Evolutionary conservation across 2,113 vertebrate genomes (phyloP).

Genomic region (Callipepla squamata): DNA sequence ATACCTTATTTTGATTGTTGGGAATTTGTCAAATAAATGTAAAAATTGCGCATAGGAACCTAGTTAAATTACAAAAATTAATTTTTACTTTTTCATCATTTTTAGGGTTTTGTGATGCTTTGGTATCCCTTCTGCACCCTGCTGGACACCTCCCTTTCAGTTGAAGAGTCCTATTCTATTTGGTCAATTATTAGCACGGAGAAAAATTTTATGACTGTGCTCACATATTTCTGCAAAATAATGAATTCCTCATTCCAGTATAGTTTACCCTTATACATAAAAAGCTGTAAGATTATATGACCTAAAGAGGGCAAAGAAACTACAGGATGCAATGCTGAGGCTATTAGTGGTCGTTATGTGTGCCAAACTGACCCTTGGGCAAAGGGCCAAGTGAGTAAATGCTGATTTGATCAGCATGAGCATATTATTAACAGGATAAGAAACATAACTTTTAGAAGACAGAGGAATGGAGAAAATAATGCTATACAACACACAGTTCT

Average conservation of each 20-base stretch:
- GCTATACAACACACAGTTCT: neutral
- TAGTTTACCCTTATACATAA: neutral
- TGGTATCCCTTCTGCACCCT: neutral
- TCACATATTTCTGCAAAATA: conserved; percentile 7
- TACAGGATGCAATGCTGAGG: neutral
- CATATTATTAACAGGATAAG: conserved; percentile 15
- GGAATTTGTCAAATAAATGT: neutral
- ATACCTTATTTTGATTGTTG: neutral
- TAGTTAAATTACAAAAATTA: neutral
- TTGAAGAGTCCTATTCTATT: neutral
- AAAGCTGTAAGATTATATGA: neutral
- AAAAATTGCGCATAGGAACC: neutral
- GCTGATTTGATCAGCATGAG: neutral
- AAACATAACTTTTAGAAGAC: conserved; percentile 1
- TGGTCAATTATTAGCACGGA: neutral
- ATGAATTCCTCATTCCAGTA: neutral
- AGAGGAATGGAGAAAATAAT: neutral
- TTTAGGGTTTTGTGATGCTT: neutral
- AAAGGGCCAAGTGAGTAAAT: conserved; percentile 2
- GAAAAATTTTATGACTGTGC: neutral
- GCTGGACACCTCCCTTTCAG: neutral
- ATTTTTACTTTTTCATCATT: neutral
- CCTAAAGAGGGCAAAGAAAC: neutral
- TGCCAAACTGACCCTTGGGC: neutral
- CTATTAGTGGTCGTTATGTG: neutral